phyloP scores from a whole-genome alignment of 2,888 invertebrate species.

The Melanargia galathea region DNA sequence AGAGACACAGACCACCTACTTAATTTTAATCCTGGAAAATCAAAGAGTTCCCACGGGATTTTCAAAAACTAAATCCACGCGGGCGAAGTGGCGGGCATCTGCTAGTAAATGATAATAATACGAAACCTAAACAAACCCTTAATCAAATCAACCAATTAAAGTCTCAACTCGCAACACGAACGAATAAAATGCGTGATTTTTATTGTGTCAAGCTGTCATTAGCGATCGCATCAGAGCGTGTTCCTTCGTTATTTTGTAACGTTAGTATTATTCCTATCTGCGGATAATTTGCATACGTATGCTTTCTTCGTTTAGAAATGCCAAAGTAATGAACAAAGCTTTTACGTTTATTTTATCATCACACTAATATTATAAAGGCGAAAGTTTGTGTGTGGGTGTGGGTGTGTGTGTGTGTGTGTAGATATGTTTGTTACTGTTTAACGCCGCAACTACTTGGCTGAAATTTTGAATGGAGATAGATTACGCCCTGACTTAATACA shows the following conservation, averaged over 20 bases:
- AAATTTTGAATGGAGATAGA: no score
- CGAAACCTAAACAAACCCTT: constrained; percentile 3
- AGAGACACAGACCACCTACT: no score
- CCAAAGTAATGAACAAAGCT: not conserved
- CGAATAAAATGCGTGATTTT: constrained; percentile 8
- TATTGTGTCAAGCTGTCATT: constrained; percentile 24
- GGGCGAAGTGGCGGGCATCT: no score
- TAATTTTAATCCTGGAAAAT: no score
- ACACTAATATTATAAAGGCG: no score
- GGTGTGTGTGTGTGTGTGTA: no score
- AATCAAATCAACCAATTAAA: not conserved
- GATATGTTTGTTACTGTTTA: no score
- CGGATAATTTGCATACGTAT: constrained; percentile 6
- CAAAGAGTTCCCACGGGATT: no score
- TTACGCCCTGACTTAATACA: no score
- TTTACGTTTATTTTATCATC: not conserved
- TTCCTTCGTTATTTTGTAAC: constrained; percentile 14
- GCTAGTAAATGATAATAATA: not conserved
- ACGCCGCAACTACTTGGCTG: no score
- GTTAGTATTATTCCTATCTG: not conserved
- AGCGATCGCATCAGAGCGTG: constrained; percentile 4
- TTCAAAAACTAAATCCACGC: no score
- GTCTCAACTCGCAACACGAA: constrained; percentile 1
- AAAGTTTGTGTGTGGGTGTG: no score
- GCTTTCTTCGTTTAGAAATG: not conserved